Evolutionary conservation across 92 coral and sea anemone species (phyloP).

Genomic region (Zoanthus sansibaricus): DNA sequence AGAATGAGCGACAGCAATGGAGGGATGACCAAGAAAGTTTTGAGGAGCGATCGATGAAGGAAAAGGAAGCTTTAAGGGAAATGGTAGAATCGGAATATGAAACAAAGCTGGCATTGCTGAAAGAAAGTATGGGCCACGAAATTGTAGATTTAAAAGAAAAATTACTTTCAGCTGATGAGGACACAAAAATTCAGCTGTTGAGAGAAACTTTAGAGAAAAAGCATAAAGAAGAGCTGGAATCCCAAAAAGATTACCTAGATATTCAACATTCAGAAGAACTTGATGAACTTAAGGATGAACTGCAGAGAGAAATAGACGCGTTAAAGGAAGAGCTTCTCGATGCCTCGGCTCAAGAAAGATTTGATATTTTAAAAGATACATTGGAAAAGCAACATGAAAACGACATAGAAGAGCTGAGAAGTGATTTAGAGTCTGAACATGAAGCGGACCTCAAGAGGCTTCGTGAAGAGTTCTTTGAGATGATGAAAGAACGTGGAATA

Average conservation of each 20-base stretch:
- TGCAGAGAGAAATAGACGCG: constrained; percentile 62
- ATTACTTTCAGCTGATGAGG: constrained; percentile 72
- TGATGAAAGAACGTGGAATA: constrained; percentile 50
- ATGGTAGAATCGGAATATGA: constrained; percentile 45
- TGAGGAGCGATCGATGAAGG: constrained; percentile 29
- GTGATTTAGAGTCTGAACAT: constrained; percentile 78
- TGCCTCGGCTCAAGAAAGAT: constrained; percentile 76
- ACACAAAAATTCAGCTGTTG: constrained; percentile 62
- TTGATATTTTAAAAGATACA: constrained; percentile 71
- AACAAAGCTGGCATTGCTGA: constrained; percentile 49
- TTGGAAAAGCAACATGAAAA: constrained; percentile 74
- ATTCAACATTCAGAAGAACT: constrained; percentile 77
- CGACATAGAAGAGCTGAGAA: constrained; percentile 73
- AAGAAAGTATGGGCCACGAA: constrained; percentile 68
- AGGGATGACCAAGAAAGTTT: constrained; percentile 58
- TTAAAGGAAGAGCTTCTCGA: constrained; percentile 71
- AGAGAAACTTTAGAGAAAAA: constrained; percentile 77
- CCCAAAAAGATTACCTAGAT: constrained; percentile 65
- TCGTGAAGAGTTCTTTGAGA: constrained; percentile 69
- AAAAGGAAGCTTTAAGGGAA: constrained; percentile 24
- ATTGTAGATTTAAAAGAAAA: constrained; percentile 78
- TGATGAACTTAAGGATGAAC: constrained; percentile 72
- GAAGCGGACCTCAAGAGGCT: constrained; percentile 77
- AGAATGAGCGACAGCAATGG: constrained; percentile 67
- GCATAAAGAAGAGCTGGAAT: constrained; percentile 74